Conservation (phyloP, 2,797 vertebrate species). For the Crypturellus tataupa region DNA sequence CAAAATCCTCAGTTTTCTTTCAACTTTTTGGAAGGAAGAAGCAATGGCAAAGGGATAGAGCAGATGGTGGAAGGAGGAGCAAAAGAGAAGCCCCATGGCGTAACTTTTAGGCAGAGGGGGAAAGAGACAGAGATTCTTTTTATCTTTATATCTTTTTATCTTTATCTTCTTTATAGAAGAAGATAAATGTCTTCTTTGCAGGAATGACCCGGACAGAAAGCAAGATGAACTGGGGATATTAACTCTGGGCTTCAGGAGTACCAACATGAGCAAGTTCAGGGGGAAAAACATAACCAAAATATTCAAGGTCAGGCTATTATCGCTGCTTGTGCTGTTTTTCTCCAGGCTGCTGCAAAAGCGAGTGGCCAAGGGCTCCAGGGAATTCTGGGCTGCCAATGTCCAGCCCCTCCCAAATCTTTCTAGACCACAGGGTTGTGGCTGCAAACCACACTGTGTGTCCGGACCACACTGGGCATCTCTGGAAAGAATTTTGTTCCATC, state of each 20-base stretch:
- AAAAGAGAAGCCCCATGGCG: not conserved
- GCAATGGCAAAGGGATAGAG: not conserved
- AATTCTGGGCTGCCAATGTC: too few relatives aligned
- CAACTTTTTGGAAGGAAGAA: not conserved
- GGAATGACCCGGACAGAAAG: not conserved
- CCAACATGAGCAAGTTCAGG: fast-evolving
- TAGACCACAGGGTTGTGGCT: too few relatives aligned
- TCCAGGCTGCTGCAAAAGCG: too few relatives aligned
- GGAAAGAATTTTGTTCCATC: too few relatives aligned
- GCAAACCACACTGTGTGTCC: too few relatives aligned
- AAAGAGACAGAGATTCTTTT: not conserved
- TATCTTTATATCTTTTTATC: too few relatives aligned
- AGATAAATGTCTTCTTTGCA: not conserved
- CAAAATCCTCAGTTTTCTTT: not conserved
- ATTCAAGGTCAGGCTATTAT: not conserved
- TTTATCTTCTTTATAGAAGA: too few relatives aligned
- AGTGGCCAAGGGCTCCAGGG: too few relatives aligned
- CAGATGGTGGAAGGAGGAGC: conserved; percentile 52
- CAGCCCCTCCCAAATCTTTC: too few relatives aligned
- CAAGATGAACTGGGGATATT: not conserved
- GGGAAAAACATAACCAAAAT: not conserved
- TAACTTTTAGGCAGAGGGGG: not conserved
- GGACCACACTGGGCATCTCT: too few relatives aligned
- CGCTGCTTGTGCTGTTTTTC: too few relatives aligned
- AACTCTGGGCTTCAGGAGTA: not conserved